phyloP scores from a whole-genome alignment of 2,888 invertebrate species.

The Camptogramma bilineatum region DNA sequence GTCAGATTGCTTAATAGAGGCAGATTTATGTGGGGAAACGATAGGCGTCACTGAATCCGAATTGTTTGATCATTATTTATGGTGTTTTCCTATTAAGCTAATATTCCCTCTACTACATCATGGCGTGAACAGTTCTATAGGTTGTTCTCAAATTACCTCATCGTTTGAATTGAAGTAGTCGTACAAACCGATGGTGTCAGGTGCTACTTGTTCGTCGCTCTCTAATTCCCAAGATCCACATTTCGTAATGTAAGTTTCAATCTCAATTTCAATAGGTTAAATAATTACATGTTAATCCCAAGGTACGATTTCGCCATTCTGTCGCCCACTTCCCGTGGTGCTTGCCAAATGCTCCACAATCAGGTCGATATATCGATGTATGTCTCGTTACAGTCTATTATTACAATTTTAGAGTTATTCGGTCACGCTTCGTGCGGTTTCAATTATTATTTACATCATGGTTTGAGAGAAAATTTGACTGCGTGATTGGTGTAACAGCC shows the following conservation, averaged over 20 bases:
- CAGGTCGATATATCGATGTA: slow-evolving; percentile 55
- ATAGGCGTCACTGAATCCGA: slow-evolving; percentile 39
- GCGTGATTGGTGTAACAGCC: slow-evolving; percentile 26
- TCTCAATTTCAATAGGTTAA: slow-evolving; percentile 15
- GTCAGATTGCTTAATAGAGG: slow-evolving; percentile 68
- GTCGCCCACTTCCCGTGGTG: slow-evolving; percentile 66
- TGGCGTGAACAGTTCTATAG: neutral
- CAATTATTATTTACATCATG: slow-evolving; percentile 34
- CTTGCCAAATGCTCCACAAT: slow-evolving; percentile 73
- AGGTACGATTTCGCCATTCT: slow-evolving; percentile 53
- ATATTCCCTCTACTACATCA: neutral
- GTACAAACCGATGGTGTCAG: neutral
- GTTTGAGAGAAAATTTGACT: slow-evolving; percentile 21
- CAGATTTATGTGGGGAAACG: slow-evolving; percentile 63
- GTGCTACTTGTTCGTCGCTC: neutral
- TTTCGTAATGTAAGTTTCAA: slow-evolving; percentile 16
- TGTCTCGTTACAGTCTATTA: slow-evolving; percentile 59
- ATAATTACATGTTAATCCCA: slow-evolving; percentile 33
- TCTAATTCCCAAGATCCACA: neutral
- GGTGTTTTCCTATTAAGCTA: slow-evolving; percentile 14
- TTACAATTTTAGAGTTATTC: slow-evolving; percentile 56
- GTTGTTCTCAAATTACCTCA: slow-evolving; percentile 1
- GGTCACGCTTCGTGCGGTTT: slow-evolving; percentile 52
- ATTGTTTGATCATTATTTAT: slow-evolving; percentile 37
- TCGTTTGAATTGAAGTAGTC: neutral